phyloP scores from a whole-genome alignment of 2,888 invertebrate genomes.

The Coecobrya sp. region DNA sequence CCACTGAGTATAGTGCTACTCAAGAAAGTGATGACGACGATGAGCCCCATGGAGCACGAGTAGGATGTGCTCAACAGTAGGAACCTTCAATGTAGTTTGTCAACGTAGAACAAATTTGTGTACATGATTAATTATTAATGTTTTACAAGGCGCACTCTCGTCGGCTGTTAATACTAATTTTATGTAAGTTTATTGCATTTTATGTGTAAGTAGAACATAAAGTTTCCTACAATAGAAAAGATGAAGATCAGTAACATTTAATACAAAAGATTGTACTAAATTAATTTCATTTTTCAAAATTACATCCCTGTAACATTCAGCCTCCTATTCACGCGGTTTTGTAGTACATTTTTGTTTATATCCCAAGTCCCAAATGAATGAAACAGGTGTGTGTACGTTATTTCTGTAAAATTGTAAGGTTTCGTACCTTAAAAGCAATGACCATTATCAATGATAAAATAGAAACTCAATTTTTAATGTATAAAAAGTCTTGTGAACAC shows the following conservation, averaged over 20 bases:
- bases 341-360: not conserved
- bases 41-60: slow-evolving; percentile 90
- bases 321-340: not conserved
- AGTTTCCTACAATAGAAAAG: not conserved
- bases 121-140: slow-evolving; percentile 39
- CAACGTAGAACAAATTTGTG: slow-evolving; percentile 44
- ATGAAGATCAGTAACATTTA: not conserved
- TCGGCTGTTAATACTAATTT: slow-evolving; percentile 48
- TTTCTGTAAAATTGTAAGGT: slow-evolving; percentile 1
- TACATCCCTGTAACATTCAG: not conserved
- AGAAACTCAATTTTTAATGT: slow-evolving; percentile 10
- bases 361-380: too few species aligned
- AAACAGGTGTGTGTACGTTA: not conserved
- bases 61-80: slow-evolving; percentile 95
- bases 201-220: slow-evolving; percentile 31
- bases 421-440: not conserved
- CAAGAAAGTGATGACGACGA: slow-evolving; percentile 91
- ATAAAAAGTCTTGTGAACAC: not conserved
- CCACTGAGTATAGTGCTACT: slow-evolving; percentile 88
- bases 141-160: slow-evolving; percentile 66
- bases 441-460: slow-evolving; percentile 7
- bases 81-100: slow-evolving; percentile 59
- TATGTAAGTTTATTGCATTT: slow-evolving; percentile 18
- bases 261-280: not conserved
- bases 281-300: not conserved